Evolutionary conservation across 2,888 invertebrate genomes (phyloP).

Genomic region (Tenthredo amoena): DNA sequence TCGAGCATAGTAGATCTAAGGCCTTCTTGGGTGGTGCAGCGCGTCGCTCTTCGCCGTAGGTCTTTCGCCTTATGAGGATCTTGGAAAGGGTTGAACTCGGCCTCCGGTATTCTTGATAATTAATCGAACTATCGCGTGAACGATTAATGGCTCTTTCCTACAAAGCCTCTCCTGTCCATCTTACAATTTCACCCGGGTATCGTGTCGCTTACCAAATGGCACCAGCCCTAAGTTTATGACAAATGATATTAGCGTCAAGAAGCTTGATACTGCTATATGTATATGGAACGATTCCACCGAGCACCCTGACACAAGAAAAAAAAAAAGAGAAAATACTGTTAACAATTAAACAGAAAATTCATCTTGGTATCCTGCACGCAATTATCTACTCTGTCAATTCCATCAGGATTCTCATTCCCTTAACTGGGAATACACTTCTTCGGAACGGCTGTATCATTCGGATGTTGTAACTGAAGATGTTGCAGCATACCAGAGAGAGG

Average conservation of each 20-base stretch:
- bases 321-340: neutral
- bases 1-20: neutral
- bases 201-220: slow-evolving; percentile 44
- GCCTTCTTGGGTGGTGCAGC: slow-evolving; percentile 42
- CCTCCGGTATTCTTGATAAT: slow-evolving; percentile 24
- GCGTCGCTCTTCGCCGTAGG: neutral
- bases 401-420: neutral
- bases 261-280: neutral
- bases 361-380: neutral
- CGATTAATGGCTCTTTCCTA: slow-evolving; percentile 31
- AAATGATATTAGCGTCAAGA: slow-evolving; percentile 25
- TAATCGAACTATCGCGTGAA: slow-evolving; percentile 48
- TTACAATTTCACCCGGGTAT: neutral
- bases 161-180: slow-evolving; percentile 1
- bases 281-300: neutral
- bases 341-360: neutral
- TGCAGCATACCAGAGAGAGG: slow-evolving; percentile 1
- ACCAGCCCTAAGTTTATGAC: neutral
- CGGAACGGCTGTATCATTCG: slow-evolving; percentile 1
- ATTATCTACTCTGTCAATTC: neutral
- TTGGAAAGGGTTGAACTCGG: slow-evolving; percentile 34
- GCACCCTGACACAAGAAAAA: neutral
- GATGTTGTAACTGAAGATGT: slow-evolving; percentile 24
- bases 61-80: neutral
- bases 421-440: neutral